Evolutionary conservation across 2,888 invertebrate species (phyloP), one percentile per base, ranked within the genome.

Genomic region (Cephus nigrinus): DNA sequence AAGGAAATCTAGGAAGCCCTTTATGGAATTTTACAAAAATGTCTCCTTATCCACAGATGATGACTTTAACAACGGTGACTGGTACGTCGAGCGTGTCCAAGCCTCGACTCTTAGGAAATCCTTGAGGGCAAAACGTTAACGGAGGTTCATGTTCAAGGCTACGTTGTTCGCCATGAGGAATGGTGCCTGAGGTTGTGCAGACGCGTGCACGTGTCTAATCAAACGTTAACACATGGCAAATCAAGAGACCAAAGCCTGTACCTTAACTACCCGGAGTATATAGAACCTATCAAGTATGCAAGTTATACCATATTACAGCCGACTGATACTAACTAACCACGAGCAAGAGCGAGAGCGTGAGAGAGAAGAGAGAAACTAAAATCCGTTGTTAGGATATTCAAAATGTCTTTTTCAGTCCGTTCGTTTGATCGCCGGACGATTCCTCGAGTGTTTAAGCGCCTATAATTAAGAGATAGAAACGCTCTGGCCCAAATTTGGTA

Each of bases 191-290:
- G 31, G 31, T 55, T 33, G 71, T 33, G 71, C 71, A 23, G 71
- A 79, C 75, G 75, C 80, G 80, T 82, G 79, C 79, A 79, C 81
- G 79, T 82, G 80, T 82, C 83, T 84, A 85, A 83, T 82, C 80
- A 77, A 79, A 84, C 80, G 80, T 80, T 80, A 81, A 71, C 71
- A 71, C 31, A 33, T 23, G 71, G 33, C 33, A 71, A 71, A 71
- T 71, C 71, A 71, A 30, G 12, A 33, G 31, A 31, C 71, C 71
- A 55, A 55, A 55, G 55, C 55, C 55, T 9, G 9, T 55, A 55
- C 23, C 55, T 55, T 55, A 55, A 55, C 55, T 55, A 23, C 55
- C 55, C 9, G 0, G 9, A 55, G 55, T 55, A 55, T 55, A 23
- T 55, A 55, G 55, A 55, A 55, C 55, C 55, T 23, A 55, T 55